A percentile compares a stretch with the other conserved stretches of the same genome.
Evolutionary conservation across 2,113 vertebrate genomes (phyloP).

Genomic region (Lampris megalopsis): DNA sequence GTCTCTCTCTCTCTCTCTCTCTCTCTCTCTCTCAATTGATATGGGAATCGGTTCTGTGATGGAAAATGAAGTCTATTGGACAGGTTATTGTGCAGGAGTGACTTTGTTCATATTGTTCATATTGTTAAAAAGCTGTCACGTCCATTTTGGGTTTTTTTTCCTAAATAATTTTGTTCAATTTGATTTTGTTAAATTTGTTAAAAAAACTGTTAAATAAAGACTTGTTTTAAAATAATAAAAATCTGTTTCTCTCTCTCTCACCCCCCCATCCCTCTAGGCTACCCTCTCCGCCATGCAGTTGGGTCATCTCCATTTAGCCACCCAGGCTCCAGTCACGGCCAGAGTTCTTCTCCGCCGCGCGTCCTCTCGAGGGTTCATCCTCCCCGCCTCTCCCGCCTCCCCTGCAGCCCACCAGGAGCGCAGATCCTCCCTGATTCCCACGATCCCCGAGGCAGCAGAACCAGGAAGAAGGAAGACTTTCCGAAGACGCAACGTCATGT

Average conservation of each 20-base stretch:
- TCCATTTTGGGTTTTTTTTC: too few relatives aligned
- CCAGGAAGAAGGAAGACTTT: constrained; percentile 82
- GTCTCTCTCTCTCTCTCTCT: constrained; percentile 1
- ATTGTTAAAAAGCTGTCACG: too few relatives aligned
- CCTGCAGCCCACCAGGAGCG: constrained; percentile 58
- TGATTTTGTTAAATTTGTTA: too few relatives aligned
- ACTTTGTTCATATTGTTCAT: too few relatives aligned
- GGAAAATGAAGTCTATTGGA: too few relatives aligned
- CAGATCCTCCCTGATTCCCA: constrained; percentile 66
- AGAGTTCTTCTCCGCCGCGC: constrained; percentile 70
- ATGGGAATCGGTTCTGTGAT: too few relatives aligned
- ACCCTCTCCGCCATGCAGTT: constrained; percentile 83
- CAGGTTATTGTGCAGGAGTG: too few relatives aligned
- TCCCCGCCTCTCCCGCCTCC: constrained; percentile 42
- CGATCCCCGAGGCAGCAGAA: constrained; percentile 80
- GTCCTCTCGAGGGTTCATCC: constrained; percentile 73
- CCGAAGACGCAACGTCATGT: constrained; percentile 85
- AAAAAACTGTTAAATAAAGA: too few relatives aligned
- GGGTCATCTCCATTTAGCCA: constrained; percentile 74
- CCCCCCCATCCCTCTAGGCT: constrained; percentile 61
- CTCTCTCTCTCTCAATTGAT: neutral
- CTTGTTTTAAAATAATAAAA: too few relatives aligned
- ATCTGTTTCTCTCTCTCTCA: neutral
- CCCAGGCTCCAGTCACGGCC: constrained; percentile 76
- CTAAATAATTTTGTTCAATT: too few relatives aligned